Conservation (phyloP, 2,888 invertebrate genomes). For the Nowickia ferox region DNA sequence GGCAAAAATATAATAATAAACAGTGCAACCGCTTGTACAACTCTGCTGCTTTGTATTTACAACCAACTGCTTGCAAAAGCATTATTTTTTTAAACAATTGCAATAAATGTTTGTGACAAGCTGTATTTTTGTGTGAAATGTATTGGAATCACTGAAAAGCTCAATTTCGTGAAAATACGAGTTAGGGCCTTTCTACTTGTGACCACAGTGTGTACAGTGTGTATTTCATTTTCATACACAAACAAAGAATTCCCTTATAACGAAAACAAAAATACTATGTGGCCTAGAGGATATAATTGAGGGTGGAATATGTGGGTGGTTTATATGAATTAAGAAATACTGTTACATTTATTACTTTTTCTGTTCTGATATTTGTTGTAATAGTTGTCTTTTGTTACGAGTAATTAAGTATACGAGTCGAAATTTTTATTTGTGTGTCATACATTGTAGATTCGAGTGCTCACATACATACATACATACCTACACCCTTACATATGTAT, state of each 20-base stretch:
- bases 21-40: no score
- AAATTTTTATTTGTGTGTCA: conserved; percentile 9
- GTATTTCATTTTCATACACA: not conserved
- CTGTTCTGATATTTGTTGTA: conserved; percentile 2
- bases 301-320: conserved; percentile 53
- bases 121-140: no score
- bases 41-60: no score
- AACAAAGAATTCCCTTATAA: not conserved
- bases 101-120: no score
- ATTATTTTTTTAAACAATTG: no score
- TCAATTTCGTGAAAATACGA: no score
- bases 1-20: no score
- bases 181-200: no score
- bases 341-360: conserved; percentile 12
- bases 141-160: no score
- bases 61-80: no score
- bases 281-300: conserved; percentile 36
- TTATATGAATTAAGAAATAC: conserved; percentile 9
- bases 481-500: not conserved
- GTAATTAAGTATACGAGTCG: not conserved
- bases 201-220: no score
- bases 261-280: conserved; percentile 1
- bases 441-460: not conserved
- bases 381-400: conserved; percentile 30
- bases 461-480: not conserved